A percentile compares a stretch with the other conserved stretches of the same genome.
phyloP scores from a whole-genome alignment of 2,113 vertebrate species.

The Rhagologus leucostigma region DNA sequence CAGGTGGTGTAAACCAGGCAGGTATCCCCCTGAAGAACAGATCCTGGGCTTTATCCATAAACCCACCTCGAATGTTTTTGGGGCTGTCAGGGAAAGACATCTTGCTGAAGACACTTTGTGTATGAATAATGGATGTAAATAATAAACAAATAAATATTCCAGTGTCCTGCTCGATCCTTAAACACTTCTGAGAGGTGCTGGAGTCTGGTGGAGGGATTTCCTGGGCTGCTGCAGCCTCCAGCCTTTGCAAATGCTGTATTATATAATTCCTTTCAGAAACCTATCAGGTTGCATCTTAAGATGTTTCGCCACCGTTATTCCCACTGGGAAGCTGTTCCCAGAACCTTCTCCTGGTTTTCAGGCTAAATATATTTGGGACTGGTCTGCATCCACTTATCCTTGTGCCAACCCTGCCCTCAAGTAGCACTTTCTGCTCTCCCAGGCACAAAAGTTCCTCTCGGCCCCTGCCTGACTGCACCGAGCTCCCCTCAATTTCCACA shows the following conservation, averaged over 20 bases:
- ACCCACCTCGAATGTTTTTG: not conserved
- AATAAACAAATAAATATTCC: not conserved
- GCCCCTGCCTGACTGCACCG: rapidly evolving
- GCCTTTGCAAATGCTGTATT: not conserved
- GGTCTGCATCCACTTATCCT: not conserved
- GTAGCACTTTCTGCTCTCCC: not conserved
- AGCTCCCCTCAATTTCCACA: not conserved
- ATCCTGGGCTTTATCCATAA: not conserved
- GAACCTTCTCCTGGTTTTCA: not conserved
- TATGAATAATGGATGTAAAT: not conserved
- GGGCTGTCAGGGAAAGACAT: not conserved
- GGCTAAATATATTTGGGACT: not conserved
- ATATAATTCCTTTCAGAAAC: not conserved
- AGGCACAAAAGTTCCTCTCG: not conserved
- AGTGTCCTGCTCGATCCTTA: not conserved
- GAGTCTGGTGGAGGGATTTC: not conserved
- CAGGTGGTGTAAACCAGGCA: not conserved
- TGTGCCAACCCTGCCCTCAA: not conserved
- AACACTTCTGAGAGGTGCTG: not conserved
- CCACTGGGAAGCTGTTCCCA: not conserved
- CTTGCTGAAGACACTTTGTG: not conserved
- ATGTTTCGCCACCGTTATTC: not conserved
- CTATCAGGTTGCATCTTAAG: not conserved
- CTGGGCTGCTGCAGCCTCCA: not conserved
- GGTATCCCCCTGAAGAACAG: not conserved